A percentile compares a stretch with the other conserved stretches of the same genome.
Conservation (phyloP, 2,888 invertebrate species). For the Cryptophagus acutangulus region DNA sequence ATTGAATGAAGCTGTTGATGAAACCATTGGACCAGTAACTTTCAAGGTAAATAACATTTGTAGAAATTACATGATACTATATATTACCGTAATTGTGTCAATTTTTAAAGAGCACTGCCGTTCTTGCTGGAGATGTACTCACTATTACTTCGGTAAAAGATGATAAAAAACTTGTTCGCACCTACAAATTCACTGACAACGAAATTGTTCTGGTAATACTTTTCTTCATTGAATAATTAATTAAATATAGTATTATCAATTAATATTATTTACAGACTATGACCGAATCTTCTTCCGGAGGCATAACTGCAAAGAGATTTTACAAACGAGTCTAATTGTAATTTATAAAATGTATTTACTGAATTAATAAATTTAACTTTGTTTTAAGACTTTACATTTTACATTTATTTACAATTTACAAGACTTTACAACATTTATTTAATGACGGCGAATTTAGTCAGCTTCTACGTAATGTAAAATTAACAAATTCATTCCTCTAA, state of each 20-base stretch:
- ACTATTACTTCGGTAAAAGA: not conserved
- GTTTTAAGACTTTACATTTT: no score
- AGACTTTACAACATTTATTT: no score
- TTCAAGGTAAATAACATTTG: slow-evolving; percentile 18
- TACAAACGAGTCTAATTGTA: not conserved
- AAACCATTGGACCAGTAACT: slow-evolving; percentile 10
- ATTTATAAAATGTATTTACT: no score
- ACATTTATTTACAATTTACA: no score
- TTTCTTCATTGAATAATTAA: not conserved
- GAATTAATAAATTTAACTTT: no score
- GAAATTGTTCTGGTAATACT: slow-evolving; percentile 14
- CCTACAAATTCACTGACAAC: slow-evolving; percentile 8
- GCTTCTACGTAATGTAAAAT: no score
- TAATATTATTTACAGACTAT: not conserved
- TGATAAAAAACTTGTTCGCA: not conserved
- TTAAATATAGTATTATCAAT: not conserved
- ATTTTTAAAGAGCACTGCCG: not conserved
- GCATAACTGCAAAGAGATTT: not conserved
- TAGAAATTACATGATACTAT: not conserved
- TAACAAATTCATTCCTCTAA: no score
- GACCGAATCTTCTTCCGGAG: not conserved
- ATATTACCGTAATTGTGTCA: no score
- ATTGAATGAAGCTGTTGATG: slow-evolving; percentile 23
- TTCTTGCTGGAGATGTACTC: not conserved
- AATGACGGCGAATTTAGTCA: no score